Percentiles rank a stretch among this genome's conserved stretches.
Conservation (phyloP, 2,888 invertebrate genomes). For the Tipula helvola region DNA sequence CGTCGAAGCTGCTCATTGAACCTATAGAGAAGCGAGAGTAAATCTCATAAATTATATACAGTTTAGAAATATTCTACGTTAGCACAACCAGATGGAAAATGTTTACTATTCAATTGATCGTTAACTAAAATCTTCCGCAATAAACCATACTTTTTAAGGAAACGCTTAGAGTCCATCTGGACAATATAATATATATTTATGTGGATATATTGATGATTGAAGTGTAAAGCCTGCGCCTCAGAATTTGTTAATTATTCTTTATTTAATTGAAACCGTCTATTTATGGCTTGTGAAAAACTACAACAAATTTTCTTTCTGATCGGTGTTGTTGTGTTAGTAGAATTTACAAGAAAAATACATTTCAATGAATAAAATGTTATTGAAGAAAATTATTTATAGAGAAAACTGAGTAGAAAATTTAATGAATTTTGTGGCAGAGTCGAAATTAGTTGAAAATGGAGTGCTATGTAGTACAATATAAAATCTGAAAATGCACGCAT, state of each 20-base stretch:
- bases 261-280: not conserved
- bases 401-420: not conserved
- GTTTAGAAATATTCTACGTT: too few relatives aligned
- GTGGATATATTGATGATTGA: not conserved
- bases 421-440: not conserved
- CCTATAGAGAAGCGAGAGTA: not conserved
- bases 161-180: not conserved
- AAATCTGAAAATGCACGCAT: not conserved
- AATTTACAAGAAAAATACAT: not conserved
- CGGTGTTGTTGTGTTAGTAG: not conserved
- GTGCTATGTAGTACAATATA: not conserved
- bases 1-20: not conserved
- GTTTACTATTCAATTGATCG: not conserved
- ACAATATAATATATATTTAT: not conserved
- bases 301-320: not conserved
- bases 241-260: not conserved
- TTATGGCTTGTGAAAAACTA: not conserved
- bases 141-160: not conserved
- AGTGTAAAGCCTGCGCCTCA: not conserved
- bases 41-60: too few relatives aligned
- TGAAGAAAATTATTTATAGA: not conserved
- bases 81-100: too few relatives aligned
- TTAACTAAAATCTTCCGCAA: not conserved
- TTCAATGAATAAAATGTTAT: not conserved
- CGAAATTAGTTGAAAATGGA: not conserved